These are phyloP conservation scores for Borostomias antarcticus DNA, from an alignment of 2,797 vertebrate genomes.

Conservation along the genomic window DNA sequence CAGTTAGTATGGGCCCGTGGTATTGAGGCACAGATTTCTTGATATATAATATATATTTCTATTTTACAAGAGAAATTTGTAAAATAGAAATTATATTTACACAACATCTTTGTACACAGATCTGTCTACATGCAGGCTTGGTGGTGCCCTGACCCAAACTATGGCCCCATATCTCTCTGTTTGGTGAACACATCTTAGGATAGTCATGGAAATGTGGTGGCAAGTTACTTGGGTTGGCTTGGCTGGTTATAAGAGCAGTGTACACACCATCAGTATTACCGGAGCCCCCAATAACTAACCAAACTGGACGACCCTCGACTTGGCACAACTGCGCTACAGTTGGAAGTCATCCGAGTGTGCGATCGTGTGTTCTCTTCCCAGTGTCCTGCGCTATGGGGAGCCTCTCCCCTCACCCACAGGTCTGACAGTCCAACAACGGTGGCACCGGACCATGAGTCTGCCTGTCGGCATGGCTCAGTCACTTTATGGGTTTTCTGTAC, in stretches of 20 bases:
- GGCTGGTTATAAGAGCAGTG: too few species aligned
- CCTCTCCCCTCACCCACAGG: neutral
- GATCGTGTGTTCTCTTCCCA: neutral
- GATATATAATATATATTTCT: slow-evolving; percentile 78
- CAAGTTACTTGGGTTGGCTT: too few species aligned
- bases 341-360: too few species aligned
- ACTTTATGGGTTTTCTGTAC: slow-evolving; percentile 10
- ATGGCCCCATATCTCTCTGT: neutral
- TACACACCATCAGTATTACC: too few species aligned
- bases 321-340: slow-evolving; percentile 8
- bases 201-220: neutral
- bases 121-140: slow-evolving; percentile 80
- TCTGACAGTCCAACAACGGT: slow-evolving; percentile 21
- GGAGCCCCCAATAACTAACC: too few species aligned
- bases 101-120: slow-evolving; percentile 88
- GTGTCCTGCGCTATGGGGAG: neutral
- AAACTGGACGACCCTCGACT: too few species aligned
- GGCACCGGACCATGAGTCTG: slow-evolving; percentile 13
- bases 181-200: slow-evolving; percentile 1
- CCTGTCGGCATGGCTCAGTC: slow-evolving; percentile 9
- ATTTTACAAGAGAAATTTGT: slow-evolving; percentile 76
- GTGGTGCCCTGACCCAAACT: slow-evolving; percentile 45
- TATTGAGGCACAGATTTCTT: slow-evolving; percentile 93
- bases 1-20: slow-evolving; percentile 99
- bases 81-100: slow-evolving; percentile 86